Conservation (phyloP, 1,140 invertebrate genomes). For the Ruditapes philippinarum region DNA sequence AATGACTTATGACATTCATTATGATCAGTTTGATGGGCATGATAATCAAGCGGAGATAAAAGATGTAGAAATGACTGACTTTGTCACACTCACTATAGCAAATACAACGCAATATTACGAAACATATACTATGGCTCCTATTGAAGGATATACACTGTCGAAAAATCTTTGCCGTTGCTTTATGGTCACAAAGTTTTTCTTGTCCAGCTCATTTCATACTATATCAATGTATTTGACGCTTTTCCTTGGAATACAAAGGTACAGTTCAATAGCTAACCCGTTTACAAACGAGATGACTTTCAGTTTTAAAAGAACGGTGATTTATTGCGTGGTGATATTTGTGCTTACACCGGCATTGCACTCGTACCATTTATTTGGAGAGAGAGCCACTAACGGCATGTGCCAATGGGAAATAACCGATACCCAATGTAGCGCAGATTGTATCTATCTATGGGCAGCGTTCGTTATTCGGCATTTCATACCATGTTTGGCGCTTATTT, state of each 20-base stretch:
- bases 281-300: neutral
- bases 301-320: neutral
- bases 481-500: neutral
- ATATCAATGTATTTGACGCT: slow-evolving; percentile 45
- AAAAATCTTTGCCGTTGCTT: slow-evolving; percentile 9
- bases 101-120: neutral
- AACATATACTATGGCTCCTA: neutral
- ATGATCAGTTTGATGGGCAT: neutral
- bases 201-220: slow-evolving; percentile 42
- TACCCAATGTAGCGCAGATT: neutral
- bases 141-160: neutral
- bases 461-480: slow-evolving; percentile 20
- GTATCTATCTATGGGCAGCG: slow-evolving; percentile 16
- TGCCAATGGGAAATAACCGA: slow-evolving; percentile 24
- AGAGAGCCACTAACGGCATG: neutral
- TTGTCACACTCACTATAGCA: too few species aligned
- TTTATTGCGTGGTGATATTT: neutral
- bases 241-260: slow-evolving; percentile 42
- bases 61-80: too few species aligned
- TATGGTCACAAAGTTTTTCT: slow-evolving; percentile 37
- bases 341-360: slow-evolving; percentile 7
- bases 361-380: slow-evolving; percentile 5
- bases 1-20: neutral
- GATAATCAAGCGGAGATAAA: neutral
- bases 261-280: neutral